Conservation (phyloP, 2,797 vertebrate species). For the Natrix natrix region DNA sequence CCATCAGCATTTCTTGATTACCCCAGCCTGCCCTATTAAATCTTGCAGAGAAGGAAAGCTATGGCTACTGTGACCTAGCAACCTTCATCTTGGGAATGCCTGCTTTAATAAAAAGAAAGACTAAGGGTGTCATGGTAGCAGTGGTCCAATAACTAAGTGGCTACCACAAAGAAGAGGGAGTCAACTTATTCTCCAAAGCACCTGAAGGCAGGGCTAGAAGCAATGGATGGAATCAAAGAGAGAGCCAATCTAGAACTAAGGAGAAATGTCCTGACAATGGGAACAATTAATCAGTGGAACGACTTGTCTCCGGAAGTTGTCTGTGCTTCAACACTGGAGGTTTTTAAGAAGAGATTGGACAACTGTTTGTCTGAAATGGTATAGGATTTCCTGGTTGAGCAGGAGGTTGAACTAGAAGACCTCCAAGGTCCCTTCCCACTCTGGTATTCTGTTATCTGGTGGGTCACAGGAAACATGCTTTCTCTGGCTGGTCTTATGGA, state of each 20-base stretch:
- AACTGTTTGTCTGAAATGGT: not conserved
- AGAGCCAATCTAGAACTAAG: not conserved
- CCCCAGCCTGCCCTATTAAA: not conserved
- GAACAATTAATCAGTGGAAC: not conserved
- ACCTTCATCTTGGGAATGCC: not conserved
- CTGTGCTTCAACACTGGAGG: not conserved
- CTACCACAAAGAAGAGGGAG: not conserved
- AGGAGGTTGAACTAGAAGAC: not conserved
- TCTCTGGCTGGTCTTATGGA: not conserved
- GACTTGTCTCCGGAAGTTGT: not conserved
- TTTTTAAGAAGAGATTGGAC: not conserved
- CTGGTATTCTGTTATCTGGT: not conserved
- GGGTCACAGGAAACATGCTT: not conserved
- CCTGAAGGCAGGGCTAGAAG: not conserved
- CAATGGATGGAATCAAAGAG: not conserved
- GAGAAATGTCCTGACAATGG: not conserved
- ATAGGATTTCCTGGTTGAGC: not conserved
- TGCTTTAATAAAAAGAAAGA: not conserved
- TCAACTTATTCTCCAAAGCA: not conserved
- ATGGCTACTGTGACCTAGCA: not conserved
- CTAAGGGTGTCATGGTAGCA: not conserved
- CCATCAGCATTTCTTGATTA: slow-evolving; percentile 34
- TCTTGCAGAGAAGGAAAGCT: not conserved
- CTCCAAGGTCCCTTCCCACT: not conserved
- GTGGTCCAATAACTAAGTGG: not conserved